Conservation (phyloP, 1,140 invertebrate genomes). For the Linepithema humile region DNA sequence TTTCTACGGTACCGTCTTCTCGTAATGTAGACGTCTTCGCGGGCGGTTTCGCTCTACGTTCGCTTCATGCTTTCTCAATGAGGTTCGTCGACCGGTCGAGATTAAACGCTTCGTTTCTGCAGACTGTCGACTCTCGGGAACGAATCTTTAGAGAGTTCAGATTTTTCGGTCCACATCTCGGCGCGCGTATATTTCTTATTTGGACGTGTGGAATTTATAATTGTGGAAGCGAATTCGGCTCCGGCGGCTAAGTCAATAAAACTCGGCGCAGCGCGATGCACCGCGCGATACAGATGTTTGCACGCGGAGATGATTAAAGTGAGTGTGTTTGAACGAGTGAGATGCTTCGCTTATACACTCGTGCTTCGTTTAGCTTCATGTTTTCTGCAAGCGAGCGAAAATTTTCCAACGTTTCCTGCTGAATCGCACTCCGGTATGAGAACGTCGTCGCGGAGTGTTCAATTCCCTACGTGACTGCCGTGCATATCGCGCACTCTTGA, state of each 20-base stretch:
- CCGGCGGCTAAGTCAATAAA: neutral
- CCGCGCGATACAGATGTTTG: neutral
- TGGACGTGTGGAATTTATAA: neutral
- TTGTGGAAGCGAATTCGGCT: neutral
- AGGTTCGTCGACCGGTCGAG: constrained; percentile 43
- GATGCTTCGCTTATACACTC: constrained; percentile 41
- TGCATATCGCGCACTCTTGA: constrained; percentile 55
- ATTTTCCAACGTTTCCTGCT: constrained; percentile 34
- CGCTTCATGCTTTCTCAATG: constrained; percentile 35
- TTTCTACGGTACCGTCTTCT: constrained; percentile 27
- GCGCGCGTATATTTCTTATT: neutral
- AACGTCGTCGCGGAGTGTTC: constrained; percentile 38
- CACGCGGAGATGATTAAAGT: constrained; percentile 18
- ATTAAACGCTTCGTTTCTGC: constrained; percentile 37
- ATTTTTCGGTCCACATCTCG: neutral
- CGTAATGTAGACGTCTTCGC: constrained; percentile 34
- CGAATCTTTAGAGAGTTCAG: neutral
- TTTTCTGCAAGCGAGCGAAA: constrained; percentile 44
- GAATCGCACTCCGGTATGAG: constrained; percentile 33
- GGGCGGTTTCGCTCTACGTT: neutral
- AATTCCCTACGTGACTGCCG: constrained; percentile 54
- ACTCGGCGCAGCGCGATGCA: no score
- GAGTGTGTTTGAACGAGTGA: neutral
- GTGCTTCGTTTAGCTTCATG: constrained; percentile 27
- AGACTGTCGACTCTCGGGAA: neutral